These are phyloP conservation scores for Bellardia pandia DNA, from an alignment of 2,888 invertebrate species.

Conservation along the genomic window DNA sequence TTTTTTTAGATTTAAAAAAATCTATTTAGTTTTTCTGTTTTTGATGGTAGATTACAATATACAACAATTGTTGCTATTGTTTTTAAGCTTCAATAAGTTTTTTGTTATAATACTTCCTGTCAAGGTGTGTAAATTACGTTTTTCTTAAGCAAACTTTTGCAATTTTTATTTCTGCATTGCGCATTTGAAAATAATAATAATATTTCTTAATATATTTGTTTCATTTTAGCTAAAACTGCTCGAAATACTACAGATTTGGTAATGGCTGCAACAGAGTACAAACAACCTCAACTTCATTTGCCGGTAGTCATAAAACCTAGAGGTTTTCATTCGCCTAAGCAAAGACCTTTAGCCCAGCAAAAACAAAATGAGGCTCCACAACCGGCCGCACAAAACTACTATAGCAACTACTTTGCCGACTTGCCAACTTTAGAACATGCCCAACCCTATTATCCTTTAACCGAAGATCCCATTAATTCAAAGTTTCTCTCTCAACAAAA, in stretches of 20 bases:
- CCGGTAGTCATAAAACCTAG: constrained; percentile 39
- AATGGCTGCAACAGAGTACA: constrained; percentile 1
- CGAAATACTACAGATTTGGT: constrained; percentile 4
- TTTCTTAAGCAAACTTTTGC: not conserved
- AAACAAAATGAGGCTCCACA: constrained; percentile 16
- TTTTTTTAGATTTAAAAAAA: not conserved
- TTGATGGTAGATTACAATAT: constrained; percentile 30
- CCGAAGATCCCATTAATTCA: constrained; percentile 33
- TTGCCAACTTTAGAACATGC: constrained; percentile 27
- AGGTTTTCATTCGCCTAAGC: constrained; percentile 41
- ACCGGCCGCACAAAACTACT: constrained; percentile 58
- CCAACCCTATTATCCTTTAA: constrained; percentile 25
- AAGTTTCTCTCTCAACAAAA: constrained; percentile 47
- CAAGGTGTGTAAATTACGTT: constrained; percentile 60
- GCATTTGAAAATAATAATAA: not conserved
- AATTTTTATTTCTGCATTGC: not conserved
- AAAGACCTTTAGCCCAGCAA: not conserved
- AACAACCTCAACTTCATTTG: not conserved
- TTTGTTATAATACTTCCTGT: constrained; percentile 64
- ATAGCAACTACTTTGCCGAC: constrained; percentile 45
- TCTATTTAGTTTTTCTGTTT: constrained; percentile 11
- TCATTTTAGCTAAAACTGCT: constrained; percentile 29
- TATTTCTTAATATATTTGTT: not conserved
- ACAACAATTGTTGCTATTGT: constrained; percentile 42
- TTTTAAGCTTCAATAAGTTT: constrained; percentile 66